Evolutionary conservation across 1,140 invertebrate genomes (phyloP).

Genomic region (Pararge aegeria): DNA sequence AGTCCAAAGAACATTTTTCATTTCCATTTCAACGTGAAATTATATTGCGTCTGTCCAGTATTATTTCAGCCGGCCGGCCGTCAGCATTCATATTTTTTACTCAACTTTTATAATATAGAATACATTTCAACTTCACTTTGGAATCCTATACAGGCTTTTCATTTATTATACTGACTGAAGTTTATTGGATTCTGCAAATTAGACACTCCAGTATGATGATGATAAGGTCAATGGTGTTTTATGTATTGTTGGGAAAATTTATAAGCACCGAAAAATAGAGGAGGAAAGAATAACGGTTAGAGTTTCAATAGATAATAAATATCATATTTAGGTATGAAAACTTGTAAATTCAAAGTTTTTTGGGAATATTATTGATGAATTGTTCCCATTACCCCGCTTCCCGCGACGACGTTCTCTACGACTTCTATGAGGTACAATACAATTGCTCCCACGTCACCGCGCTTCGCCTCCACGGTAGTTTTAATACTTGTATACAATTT

Average conservation of each 20-base stretch:
- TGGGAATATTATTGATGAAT: too few species aligned
- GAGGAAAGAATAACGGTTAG: too few species aligned
- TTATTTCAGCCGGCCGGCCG: conserved; percentile 5
- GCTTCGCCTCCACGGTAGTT: too few species aligned
- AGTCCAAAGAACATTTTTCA: neutral
- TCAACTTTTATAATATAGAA: neutral
- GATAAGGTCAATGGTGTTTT: neutral
- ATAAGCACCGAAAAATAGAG: too few species aligned
- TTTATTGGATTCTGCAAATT: neutral
- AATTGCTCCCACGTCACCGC: too few species aligned
- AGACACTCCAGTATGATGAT: neutral
- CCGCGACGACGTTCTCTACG: too few species aligned
- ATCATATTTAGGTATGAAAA: too few species aligned
- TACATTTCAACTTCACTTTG: neutral
- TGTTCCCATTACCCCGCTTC: too few species aligned
- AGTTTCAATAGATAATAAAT: too few species aligned
- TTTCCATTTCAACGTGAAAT: neutral
- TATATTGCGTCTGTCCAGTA: neutral
- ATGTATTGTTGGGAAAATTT: neutral
- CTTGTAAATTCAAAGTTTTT: too few species aligned
- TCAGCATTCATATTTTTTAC: neutral
- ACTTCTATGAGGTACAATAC: too few species aligned
- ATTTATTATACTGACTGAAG: neutral
- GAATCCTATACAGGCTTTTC: neutral
- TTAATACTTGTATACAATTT: too few species aligned